A percentile compares a stretch with the other conserved stretches of the same genome.
These are phyloP conservation scores for Diorhabda elongata DNA, from an alignment of 1,140 invertebrate genomes.

Conservation along the genomic window DNA sequence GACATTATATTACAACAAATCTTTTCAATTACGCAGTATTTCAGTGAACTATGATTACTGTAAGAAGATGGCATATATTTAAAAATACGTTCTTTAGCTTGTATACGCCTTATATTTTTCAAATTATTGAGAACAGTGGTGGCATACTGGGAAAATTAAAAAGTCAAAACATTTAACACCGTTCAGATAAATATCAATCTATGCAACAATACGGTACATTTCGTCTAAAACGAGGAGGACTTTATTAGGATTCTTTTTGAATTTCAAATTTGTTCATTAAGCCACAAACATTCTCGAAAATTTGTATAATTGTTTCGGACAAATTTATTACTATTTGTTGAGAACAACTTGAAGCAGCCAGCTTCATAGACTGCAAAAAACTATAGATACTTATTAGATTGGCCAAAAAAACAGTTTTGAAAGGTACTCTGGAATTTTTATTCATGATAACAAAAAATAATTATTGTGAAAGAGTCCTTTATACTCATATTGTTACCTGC, in stretches of 20 bases:
- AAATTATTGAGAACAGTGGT: neutral
- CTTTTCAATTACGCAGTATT: no score
- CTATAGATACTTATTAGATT: neutral
- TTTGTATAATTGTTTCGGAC: neutral
- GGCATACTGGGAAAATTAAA: neutral
- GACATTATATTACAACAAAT: no score
- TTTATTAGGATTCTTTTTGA: neutral
- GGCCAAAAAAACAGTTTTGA: no score
- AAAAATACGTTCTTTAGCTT: neutral
- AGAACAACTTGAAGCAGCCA: constrained; percentile 39
- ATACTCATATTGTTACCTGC: no score
- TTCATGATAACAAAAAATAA: no score
- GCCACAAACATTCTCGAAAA: neutral
- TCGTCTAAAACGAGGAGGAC: no score
- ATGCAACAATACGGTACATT: no score
- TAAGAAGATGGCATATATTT: neutral
- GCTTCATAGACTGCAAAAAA: constrained; percentile 41
- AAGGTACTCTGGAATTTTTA: no score
- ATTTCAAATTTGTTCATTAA: neutral
- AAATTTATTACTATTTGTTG: constrained; percentile 31
- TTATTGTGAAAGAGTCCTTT: no score
- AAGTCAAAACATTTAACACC: neutral
- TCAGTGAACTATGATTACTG: no score
- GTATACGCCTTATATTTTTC: neutral
- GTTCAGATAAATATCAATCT: no score